These are phyloP conservation scores for Mycteria americana DNA, from an alignment of 2,797 vertebrate genomes.

Conservation along the genomic window DNA sequence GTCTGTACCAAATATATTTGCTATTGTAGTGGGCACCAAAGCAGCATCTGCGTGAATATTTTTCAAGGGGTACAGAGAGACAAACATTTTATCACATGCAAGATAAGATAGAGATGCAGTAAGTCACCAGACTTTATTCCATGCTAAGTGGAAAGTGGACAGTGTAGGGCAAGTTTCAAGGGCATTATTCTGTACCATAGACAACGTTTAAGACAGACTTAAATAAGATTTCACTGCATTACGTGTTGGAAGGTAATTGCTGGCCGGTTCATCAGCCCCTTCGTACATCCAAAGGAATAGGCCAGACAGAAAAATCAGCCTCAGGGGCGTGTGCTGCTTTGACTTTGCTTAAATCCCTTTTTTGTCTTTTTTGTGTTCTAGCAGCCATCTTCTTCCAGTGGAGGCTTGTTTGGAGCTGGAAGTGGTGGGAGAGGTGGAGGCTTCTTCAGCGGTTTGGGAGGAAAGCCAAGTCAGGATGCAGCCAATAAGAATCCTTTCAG, in stretches of 20 bases:
- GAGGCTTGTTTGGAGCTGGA: conserved; percentile 83
- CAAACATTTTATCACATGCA: not conserved
- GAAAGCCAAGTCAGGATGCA: conserved; percentile 95
- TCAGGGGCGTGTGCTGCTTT: not conserved
- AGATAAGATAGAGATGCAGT: not conserved
- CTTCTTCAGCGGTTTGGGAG: conserved; percentile 95
- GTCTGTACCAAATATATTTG: not conserved
- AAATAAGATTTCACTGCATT: not conserved
- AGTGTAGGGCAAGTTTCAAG: not conserved
- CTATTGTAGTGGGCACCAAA: not conserved
- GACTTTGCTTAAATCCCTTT: not conserved
- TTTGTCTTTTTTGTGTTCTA: conserved; percentile 16
- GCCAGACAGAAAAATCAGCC: not conserved
- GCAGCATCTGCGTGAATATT: not conserved
- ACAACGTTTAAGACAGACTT: not conserved
- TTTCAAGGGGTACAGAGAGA: not conserved
- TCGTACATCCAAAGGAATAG: not conserved
- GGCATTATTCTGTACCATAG: not conserved
- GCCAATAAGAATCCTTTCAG: conserved; percentile 97
- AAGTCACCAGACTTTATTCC: not conserved
- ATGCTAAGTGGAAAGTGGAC: not conserved
- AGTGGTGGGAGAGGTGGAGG: conserved; percentile 76
- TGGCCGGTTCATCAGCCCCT: not conserved
- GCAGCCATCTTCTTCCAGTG: conserved; percentile 76
- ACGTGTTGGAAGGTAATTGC: not conserved